Conservation (phyloP, 2,888 invertebrate species). For the Folsomia candida region DNA sequence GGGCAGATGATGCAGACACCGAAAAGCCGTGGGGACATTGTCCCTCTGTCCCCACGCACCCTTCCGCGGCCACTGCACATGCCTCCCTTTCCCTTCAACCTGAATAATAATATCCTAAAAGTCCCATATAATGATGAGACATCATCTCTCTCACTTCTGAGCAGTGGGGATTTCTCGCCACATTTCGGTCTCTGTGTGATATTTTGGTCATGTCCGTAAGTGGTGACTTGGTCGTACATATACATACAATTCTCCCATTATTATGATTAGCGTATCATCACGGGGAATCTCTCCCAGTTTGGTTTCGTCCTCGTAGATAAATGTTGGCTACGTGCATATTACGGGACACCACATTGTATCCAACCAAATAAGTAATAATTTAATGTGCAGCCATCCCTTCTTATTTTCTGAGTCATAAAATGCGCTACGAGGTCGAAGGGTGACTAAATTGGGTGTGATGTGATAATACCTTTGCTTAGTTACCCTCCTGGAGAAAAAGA, state of each 20-base stretch:
- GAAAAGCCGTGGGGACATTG: too few relatives aligned
- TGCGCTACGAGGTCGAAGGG: background rate
- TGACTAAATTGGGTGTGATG: background rate
- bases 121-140: background rate
- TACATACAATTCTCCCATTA: too few relatives aligned
- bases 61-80: too few relatives aligned
- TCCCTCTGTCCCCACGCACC: too few relatives aligned
- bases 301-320: too few relatives aligned
- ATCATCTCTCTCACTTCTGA: background rate
- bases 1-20: too few relatives aligned
- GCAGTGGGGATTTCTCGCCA: background rate
- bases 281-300: background rate
- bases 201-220: background rate
- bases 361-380: slow-evolving; percentile 2
- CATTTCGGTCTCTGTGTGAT: background rate
- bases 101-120: too few relatives aligned
- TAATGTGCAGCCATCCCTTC: background rate
- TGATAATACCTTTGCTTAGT: background rate
- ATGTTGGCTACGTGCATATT: too few relatives aligned
- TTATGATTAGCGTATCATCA: background rate
- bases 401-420: slow-evolving; percentile 4
- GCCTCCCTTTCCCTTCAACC: too few relatives aligned
- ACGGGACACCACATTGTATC: background rate
- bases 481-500: too few relatives aligned
- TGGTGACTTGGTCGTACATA: too few relatives aligned